A percentile compares a stretch with the other conserved stretches of the same genome.
Conservation (phyloP, 2,888 invertebrate species). For the Asteroscopus sphinx region DNA sequence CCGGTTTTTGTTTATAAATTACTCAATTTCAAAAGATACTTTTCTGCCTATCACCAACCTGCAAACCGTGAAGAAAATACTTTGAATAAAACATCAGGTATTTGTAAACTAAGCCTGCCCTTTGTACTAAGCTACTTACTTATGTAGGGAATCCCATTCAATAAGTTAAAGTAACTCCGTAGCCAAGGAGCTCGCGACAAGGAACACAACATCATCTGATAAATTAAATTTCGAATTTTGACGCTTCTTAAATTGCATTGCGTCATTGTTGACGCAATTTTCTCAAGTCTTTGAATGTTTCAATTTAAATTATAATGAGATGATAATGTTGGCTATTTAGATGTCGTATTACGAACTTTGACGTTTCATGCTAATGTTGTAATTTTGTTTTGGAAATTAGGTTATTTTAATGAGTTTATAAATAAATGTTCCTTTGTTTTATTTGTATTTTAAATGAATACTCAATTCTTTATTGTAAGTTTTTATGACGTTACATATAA, state of each 20-base stretch:
- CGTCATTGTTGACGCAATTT: conserved; percentile 43
- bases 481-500: too few relatives aligned
- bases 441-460: too few relatives aligned
- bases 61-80: conserved; percentile 12
- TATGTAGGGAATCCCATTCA: conserved; percentile 60
- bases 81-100: conserved; percentile 56
- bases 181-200: conserved; percentile 30
- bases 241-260: conserved; percentile 46
- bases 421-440: not conserved
- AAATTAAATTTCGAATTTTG: conserved; percentile 44
- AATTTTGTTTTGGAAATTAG: conserved; percentile 31
- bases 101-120: conserved; percentile 48
- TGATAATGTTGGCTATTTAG: conserved; percentile 45
- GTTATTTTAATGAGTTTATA: conserved; percentile 6
- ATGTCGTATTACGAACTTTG: conserved; percentile 33
- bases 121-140: conserved; percentile 55
- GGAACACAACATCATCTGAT: conserved; percentile 22
- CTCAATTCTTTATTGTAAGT: too few relatives aligned
- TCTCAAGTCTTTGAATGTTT: conserved; percentile 44
- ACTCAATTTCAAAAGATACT: conserved; percentile 9
- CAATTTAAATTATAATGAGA: conserved; percentile 54
- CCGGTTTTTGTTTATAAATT: too few relatives aligned
- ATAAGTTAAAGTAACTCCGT: conserved; percentile 62
- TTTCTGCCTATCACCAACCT: conserved; percentile 1
- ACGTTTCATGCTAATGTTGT: conserved; percentile 17